Evolutionary conservation across 2,797 vertebrate genomes (phyloP).

Genomic region (Alosa sapidissima): DNA sequence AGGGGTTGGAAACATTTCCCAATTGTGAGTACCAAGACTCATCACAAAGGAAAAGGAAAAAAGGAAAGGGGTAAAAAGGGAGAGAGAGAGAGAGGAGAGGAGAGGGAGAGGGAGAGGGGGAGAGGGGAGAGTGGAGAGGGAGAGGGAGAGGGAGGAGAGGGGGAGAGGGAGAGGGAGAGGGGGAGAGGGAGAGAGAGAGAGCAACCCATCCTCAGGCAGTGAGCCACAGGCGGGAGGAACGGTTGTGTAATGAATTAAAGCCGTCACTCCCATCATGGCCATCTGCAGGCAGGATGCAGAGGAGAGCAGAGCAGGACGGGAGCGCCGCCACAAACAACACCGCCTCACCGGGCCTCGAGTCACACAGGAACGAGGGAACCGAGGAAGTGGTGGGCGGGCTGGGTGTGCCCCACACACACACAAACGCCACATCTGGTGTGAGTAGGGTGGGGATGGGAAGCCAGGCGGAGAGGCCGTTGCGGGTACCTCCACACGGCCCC

Average conservation of each 20-base stretch:
- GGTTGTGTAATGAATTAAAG: conserved; percentile 46
- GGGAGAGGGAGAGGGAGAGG: background rate
- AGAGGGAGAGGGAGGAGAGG: background rate
- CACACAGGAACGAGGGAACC: background rate
- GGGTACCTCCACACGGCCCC: background rate
- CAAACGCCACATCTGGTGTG: background rate
- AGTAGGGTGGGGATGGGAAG: background rate
- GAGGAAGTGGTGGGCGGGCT: background rate
- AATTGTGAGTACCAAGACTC: too few relatives aligned
- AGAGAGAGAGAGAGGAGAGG: background rate
- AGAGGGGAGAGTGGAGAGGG: background rate
- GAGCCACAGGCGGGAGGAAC: conserved; percentile 27
- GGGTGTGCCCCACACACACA: too few relatives aligned
- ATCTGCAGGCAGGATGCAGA: conserved; percentile 20
- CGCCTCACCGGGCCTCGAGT: background rate
- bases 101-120: background rate
- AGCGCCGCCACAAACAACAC: conserved; percentile 4
- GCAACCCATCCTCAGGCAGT: conserved; percentile 32
- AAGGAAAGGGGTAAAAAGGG: background rate
- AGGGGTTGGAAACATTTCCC: too few relatives aligned
- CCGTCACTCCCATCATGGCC: conserved; percentile 39
- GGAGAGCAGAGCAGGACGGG: background rate
- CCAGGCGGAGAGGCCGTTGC: background rate
- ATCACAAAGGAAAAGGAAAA: too few relatives aligned
- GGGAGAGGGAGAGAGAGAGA: background rate